Percentiles rank a stretch among this genome's conserved stretches.
Conservation (phyloP, 1,140 invertebrate species). For the Dendrolimus punctatus region DNA sequence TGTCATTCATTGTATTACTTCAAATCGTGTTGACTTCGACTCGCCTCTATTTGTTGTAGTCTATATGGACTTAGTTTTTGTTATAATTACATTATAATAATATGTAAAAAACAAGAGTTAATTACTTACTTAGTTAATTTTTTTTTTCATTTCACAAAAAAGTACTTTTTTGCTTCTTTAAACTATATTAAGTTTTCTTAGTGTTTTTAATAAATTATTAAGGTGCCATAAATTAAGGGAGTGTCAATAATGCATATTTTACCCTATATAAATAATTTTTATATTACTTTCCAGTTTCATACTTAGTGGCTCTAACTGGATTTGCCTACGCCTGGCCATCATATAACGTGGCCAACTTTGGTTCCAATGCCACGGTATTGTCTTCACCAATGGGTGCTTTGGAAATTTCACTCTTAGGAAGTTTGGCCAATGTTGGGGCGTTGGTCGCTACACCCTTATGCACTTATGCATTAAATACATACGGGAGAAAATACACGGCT, state of each 20-base stretch:
- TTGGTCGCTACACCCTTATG: constrained; percentile 40
- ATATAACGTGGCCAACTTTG: constrained; percentile 37
- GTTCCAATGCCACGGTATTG: constrained; percentile 38
- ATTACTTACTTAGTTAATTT: no score
- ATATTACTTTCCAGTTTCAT: constrained; percentile 35
- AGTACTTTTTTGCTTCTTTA: no score
- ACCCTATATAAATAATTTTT: background rate
- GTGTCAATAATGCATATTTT: background rate
- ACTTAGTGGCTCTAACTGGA: constrained; percentile 31
- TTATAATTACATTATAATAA: no score
- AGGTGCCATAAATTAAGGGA: background rate
- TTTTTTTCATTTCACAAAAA: no score
- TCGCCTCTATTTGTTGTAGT: no score
- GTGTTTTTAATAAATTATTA: no score
- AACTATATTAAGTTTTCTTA: no score
- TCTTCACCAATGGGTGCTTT: constrained; percentile 31
- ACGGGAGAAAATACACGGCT: constrained; percentile 46
- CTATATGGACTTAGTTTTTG: no score
- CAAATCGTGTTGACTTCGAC: no score
- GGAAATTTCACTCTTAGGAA: constrained; percentile 41
- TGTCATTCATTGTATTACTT: no score
- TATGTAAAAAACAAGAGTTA: no score
- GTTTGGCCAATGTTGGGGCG: constrained; percentile 42
- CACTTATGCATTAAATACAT: constrained; percentile 31
- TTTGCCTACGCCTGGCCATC: constrained; percentile 55